Evolutionary conservation across 2,888 invertebrate species (phyloP).

Genomic region (Tenthredo notha): DNA sequence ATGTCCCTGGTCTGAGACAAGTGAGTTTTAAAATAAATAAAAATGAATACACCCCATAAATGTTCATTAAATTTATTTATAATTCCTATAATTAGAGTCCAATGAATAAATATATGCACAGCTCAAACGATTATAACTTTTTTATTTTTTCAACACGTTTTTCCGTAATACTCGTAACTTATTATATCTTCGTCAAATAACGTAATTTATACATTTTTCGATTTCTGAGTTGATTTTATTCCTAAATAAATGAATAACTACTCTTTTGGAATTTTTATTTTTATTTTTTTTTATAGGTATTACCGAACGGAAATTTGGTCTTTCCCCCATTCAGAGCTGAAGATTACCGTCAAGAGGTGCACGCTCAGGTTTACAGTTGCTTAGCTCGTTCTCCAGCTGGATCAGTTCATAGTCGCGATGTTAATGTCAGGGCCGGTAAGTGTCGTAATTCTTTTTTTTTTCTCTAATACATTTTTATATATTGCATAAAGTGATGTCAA

Average conservation of each 20-base stretch:
- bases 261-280: not conserved
- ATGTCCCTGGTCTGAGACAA: conserved; percentile 93
- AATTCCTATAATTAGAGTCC: not conserved
- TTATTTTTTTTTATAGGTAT: conserved; percentile 81
- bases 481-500: not conserved
- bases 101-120: not conserved
- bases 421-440: conserved; percentile 97
- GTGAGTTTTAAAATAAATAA: conserved; percentile 76
- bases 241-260: not conserved
- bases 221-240: not conserved
- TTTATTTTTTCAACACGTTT: not conserved
- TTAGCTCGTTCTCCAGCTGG: conserved; percentile 94
- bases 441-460: not conserved
- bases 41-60: not conserved
- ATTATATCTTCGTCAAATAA: not conserved
- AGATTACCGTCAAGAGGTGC: conserved; percentile 95
- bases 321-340: conserved; percentile 97
- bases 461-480: not conserved
- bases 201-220: not conserved
- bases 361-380: conserved; percentile 96
- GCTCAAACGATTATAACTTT: no score
- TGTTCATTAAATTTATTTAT: not conserved
- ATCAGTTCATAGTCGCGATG: conserved; percentile 93
- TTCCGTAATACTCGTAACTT: not conserved
- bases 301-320: conserved; percentile 95